A percentile compares a stretch with the other conserved stretches of the same genome.
Conservation (phyloP, 2,888 invertebrate genomes). For the Meteorus colon region DNA sequence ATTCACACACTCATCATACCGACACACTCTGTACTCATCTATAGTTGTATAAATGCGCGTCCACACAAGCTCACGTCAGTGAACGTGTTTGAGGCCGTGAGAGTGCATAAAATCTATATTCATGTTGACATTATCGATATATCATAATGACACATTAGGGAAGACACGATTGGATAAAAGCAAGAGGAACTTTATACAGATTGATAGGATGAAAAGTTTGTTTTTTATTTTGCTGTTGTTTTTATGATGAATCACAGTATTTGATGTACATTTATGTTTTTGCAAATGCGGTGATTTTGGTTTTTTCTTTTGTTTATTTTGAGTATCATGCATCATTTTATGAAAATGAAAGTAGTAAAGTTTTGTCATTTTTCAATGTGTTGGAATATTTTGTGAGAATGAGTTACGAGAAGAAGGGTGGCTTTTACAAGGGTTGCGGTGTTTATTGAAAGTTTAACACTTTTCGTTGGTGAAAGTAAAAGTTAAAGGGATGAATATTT, state of each 20-base stretch:
- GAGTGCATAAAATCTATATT: constrained; percentile 17
- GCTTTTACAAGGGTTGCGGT: constrained; percentile 31
- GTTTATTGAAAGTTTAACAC: constrained; percentile 61
- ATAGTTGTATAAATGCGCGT: constrained; percentile 23
- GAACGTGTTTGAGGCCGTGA: constrained; percentile 25
- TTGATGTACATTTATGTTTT: too few relatives aligned
- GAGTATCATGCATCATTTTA: constrained; percentile 2
- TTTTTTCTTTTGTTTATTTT: background rate
- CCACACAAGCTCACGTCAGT: constrained; percentile 42
- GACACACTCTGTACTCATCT: constrained; percentile 1
- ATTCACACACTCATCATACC: background rate
- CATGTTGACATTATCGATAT: constrained; percentile 29
- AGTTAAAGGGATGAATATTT: constrained; percentile 53
- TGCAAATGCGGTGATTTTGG: background rate
- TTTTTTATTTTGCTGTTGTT: background rate
- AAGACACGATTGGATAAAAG: background rate
- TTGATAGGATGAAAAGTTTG: background rate
- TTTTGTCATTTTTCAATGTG: constrained; percentile 52
- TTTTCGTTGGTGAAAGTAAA: constrained; percentile 33
- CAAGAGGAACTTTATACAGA: background rate
- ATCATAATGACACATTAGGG: background rate
- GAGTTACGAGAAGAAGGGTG: constrained; percentile 46
- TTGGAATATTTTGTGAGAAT: constrained; percentile 37
- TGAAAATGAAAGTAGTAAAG: constrained; percentile 43
- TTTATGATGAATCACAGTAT: background rate